Conservation (phyloP, 1,140 invertebrate genomes). For the Musca domestica region DNA sequence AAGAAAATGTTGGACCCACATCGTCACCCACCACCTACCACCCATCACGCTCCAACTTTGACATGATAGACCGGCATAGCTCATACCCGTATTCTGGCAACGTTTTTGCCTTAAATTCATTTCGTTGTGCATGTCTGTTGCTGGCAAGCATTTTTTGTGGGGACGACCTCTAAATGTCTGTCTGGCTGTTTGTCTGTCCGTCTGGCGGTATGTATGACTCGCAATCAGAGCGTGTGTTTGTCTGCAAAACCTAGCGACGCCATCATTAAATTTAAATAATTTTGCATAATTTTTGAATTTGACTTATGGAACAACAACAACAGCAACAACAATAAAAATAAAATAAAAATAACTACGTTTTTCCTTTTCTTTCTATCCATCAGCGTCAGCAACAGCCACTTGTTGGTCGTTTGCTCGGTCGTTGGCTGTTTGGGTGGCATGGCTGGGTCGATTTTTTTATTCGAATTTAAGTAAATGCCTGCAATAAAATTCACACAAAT, state of each 20-base stretch:
- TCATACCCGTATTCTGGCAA: slow-evolving; percentile 1
- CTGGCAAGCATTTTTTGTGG: not conserved
- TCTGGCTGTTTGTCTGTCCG: not conserved
- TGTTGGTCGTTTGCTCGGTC: slow-evolving; percentile 19
- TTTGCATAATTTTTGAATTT: slow-evolving; percentile 54
- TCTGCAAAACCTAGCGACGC: slow-evolving; percentile 26
- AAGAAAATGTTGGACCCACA: too few relatives aligned
- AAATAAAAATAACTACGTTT: not conserved
- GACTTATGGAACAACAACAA: slow-evolving; percentile 50
- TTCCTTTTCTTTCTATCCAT: slow-evolving; percentile 22
- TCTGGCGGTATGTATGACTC: not conserved
- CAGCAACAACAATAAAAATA: slow-evolving; percentile 25
- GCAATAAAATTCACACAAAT: not conserved
- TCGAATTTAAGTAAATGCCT: not conserved
- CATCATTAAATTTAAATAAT: slow-evolving; percentile 51
- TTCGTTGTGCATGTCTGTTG: too few relatives aligned
- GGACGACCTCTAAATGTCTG: not conserved
- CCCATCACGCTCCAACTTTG: too few relatives aligned
- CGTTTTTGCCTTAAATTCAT: not conserved
- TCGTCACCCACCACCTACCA: too few relatives aligned
- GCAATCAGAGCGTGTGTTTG: slow-evolving; percentile 30
- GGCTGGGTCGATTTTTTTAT: not conserved
- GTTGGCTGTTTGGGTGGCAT: too few relatives aligned
- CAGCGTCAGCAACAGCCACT: slow-evolving; percentile 36
- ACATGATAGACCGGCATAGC: too few relatives aligned